Conservation (phyloP, 2,797 vertebrate genomes). For the Bradypus variegatus region DNA sequence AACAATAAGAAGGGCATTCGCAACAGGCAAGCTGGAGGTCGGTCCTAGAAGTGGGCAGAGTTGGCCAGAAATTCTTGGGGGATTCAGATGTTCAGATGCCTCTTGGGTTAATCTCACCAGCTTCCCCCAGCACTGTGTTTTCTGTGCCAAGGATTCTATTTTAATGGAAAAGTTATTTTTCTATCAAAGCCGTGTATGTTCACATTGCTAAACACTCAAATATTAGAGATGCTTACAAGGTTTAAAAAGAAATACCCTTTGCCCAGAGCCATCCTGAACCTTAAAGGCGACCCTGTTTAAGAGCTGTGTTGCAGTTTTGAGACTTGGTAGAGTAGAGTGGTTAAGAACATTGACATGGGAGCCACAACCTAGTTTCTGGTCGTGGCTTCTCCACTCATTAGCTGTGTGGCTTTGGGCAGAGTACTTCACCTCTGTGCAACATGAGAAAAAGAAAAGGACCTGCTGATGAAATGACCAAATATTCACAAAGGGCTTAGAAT, state of each 20-base stretch:
- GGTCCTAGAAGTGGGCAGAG: neutral
- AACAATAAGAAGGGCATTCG: neutral
- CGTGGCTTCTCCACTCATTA: neutral
- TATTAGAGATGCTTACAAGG: neutral
- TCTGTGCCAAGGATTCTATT: neutral
- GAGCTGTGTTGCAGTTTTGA: neutral
- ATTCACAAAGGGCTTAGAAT: neutral
- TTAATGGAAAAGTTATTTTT: neutral
- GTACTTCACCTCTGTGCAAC: neutral
- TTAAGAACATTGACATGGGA: neutral
- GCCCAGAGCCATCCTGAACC: neutral
- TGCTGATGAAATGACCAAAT: neutral
- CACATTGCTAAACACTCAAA: neutral
- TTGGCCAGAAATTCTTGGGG: neutral
- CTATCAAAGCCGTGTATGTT: neutral
- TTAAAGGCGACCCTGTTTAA: neutral
- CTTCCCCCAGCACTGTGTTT: neutral
- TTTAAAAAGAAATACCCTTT: neutral
- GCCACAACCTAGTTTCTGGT: neutral
- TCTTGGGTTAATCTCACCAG: neutral
- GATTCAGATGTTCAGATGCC: neutral
- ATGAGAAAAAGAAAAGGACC: fast-evolving
- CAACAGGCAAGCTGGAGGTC: neutral
- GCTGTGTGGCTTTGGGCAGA: neutral
- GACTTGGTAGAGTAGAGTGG: neutral